Conservation (phyloP, 64 coral and sea anemone genomes). For the Montipora foliosa region DNA sequence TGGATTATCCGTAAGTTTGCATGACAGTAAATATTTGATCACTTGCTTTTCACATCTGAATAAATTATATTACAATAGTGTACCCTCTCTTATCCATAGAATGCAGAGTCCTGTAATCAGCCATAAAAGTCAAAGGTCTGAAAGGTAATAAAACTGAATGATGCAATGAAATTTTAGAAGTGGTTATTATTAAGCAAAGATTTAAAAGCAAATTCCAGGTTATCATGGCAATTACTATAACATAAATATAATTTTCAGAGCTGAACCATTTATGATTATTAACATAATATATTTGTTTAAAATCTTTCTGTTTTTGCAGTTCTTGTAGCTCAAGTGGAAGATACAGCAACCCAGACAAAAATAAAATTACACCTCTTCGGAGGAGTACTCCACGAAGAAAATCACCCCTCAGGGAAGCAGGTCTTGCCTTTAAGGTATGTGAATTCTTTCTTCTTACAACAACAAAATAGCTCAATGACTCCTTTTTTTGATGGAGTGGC, state of each 20-base stretch:
- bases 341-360: conserved; percentile 40
- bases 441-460: background rate
- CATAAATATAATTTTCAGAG: too few species aligned
- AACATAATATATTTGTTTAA: too few species aligned
- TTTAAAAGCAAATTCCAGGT: too few species aligned
- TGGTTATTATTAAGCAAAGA: too few species aligned
- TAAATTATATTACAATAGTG: background rate
- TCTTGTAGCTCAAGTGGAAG: conserved; percentile 30
- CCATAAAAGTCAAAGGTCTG: conserved; percentile 19
- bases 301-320: background rate
- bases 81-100: background rate
- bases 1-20: conserved; percentile 1
- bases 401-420: conserved; percentile 9
- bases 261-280: too few species aligned
- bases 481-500: too few species aligned
- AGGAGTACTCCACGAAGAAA: conserved; percentile 25
- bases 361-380: conserved; percentile 22
- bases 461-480: too few species aligned
- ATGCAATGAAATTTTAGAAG: background rate
- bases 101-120: conserved; percentile 13
- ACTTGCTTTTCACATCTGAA: background rate
- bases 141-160: background rate
- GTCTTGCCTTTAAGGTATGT: conserved; percentile 29
- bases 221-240: too few species aligned
- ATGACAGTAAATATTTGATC: background rate